A percentile compares a stretch with the other conserved stretches of the same genome.
Evolutionary conservation across 2,888 invertebrate genomes (phyloP).

Genomic region (Chloromyia formosa): DNA sequence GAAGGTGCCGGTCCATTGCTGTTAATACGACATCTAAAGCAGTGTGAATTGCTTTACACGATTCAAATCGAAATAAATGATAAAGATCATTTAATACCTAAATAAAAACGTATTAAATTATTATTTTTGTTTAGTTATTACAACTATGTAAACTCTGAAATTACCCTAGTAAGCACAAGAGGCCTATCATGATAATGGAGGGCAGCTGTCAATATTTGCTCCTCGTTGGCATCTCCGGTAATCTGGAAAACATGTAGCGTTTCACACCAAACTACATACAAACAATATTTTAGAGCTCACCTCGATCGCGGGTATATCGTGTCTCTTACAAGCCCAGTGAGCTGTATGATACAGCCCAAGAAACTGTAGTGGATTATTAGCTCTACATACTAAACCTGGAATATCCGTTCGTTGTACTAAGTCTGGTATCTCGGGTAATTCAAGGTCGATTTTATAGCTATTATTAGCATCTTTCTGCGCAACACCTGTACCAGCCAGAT

Average conservation of each 20-base stretch:
- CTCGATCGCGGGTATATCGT: slow-evolving; percentile 89
- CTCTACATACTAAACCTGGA: slow-evolving; percentile 82
- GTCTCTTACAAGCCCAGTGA: slow-evolving; percentile 88
- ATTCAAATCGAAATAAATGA: slow-evolving; percentile 84
- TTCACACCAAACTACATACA: slow-evolving; percentile 42
- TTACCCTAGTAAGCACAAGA: slow-evolving; percentile 72
- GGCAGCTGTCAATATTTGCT: slow-evolving; percentile 88
- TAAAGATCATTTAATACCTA: slow-evolving; percentile 92
- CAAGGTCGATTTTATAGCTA: slow-evolving; percentile 63
- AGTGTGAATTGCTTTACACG: slow-evolving; percentile 77
- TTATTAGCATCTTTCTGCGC: slow-evolving; percentile 66
- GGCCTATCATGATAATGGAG: slow-evolving; percentile 85
- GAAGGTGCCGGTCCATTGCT: slow-evolving; percentile 88
- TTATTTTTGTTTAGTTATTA: too few relatives aligned
- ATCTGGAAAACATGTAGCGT: slow-evolving; percentile 71
- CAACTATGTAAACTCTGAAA: slow-evolving; percentile 9
- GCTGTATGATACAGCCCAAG: slow-evolving; percentile 91
- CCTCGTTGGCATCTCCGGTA: slow-evolving; percentile 90
- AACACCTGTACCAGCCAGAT: slow-evolving; percentile 87
- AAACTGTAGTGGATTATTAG: slow-evolving; percentile 83
- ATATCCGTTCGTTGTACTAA: slow-evolving; percentile 69
- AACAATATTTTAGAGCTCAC: slow-evolving; percentile 65
- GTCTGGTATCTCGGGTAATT: slow-evolving; percentile 12
- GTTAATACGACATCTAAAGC: slow-evolving; percentile 84
- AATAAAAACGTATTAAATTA: slow-evolving; percentile 4